These are phyloP conservation scores for Ricordea florida DNA, from an alignment of 92 coral and sea anemone genomes.

Conservation along the genomic window DNA sequence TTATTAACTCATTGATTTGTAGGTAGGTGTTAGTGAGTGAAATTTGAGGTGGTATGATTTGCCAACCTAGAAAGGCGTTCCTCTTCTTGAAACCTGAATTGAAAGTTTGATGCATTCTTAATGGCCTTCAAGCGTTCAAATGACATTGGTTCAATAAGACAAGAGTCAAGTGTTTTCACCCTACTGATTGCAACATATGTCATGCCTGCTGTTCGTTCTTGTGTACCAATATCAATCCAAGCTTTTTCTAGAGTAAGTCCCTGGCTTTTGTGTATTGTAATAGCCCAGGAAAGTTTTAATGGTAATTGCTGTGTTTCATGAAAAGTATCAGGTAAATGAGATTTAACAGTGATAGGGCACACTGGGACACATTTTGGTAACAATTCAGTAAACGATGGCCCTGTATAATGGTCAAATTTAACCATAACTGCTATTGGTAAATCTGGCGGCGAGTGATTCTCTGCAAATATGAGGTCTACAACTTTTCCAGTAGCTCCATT, in stretches of 20 bases:
- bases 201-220: conserved; percentile 41
- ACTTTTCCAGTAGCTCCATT: conserved; percentile 65
- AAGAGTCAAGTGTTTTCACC: conserved; percentile 35
- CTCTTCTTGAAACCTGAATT: conserved; percentile 27
- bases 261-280: conserved; percentile 60
- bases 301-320: conserved; percentile 72
- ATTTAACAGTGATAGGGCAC: conserved; percentile 41
- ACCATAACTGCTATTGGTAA: conserved; percentile 60
- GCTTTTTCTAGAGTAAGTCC: conserved; percentile 58
- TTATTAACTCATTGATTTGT: conserved; percentile 34
- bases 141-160: conserved; percentile 52
- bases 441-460: conserved; percentile 47
- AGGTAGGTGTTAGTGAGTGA: conserved; percentile 15
- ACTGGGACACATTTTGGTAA: conserved; percentile 55
- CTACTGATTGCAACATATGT: conserved; percentile 65
- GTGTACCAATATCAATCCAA: conserved; percentile 55
- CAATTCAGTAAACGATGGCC: conserved; percentile 41
- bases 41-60: conserved; percentile 28
- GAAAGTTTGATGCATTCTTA: conserved; percentile 34
- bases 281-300: conserved; percentile 52
- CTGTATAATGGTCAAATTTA: conserved; percentile 53
- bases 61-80: conserved; percentile 14
- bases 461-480: conserved; percentile 42
- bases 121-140: conserved; percentile 38
- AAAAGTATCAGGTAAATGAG: conserved; percentile 28